A percentile compares a stretch with the other conserved stretches of the same genome.
phyloP scores from a whole-genome alignment of 1,140 invertebrate genomes.

The Odontomachus brunneus region DNA sequence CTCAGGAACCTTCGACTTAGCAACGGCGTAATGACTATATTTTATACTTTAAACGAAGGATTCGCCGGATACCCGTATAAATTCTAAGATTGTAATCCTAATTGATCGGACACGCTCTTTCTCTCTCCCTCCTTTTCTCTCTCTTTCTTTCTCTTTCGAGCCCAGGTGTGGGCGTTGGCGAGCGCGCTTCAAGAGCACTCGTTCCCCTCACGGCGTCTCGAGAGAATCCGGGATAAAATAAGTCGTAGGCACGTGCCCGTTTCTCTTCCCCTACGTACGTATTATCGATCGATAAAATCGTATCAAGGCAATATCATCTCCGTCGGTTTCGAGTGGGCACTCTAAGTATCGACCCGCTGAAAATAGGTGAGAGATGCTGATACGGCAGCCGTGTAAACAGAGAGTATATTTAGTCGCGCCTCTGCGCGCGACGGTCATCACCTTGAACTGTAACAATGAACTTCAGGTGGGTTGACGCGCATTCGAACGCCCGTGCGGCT shows the following conservation, averaged over 20 bases:
- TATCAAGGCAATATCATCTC: neutral
- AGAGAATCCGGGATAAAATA: constrained; percentile 1
- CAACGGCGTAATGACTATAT: neutral
- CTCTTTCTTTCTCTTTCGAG: neutral
- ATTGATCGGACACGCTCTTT: neutral
- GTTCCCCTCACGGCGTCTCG: neutral
- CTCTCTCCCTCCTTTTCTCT: neutral
- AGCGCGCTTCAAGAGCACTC: neutral
- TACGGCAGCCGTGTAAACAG: constrained; percentile 18
- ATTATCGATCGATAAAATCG: neutral
- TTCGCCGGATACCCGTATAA: neutral
- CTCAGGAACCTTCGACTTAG: neutral
- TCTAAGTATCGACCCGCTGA: constrained; percentile 25
- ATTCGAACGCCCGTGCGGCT: neutral
- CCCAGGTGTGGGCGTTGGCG: constrained; percentile 3
- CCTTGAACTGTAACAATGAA: constrained; percentile 65
- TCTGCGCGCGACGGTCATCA: constrained; percentile 26
- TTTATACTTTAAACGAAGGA: neutral
- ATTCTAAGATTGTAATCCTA: neutral
- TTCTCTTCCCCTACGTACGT: neutral
- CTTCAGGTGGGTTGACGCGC: constrained; percentile 4
- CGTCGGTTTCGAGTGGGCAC: neutral
- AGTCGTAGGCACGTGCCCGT: neutral
- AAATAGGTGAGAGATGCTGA: constrained; percentile 41
- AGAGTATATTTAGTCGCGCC: constrained; percentile 39